Percentiles rank a stretch among this genome's conserved stretches.
phyloP scores from a whole-genome alignment of 2,888 invertebrate species.

The Drosophila testacea region DNA sequence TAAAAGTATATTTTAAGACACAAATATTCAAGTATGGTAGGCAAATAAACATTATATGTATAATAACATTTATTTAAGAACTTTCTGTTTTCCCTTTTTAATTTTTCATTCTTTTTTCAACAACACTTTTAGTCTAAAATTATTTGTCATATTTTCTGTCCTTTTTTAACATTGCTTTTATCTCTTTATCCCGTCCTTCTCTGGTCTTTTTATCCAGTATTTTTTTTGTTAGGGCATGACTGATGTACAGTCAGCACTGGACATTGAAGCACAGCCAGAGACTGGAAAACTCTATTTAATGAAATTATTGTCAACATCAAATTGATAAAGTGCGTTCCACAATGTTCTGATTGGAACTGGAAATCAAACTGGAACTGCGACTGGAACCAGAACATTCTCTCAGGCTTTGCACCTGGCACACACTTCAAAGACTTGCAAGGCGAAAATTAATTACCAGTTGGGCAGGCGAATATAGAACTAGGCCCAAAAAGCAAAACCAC shows the following conservation, averaged over 20 bases:
- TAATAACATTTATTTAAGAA: too few species aligned
- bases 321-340: constrained; percentile 68
- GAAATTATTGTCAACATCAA: constrained; percentile 71
- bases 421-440: constrained; percentile 38
- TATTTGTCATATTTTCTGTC: too few species aligned
- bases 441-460: constrained; percentile 64
- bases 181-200: too few species aligned
- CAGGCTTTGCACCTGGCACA: constrained; percentile 15
- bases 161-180: too few species aligned
- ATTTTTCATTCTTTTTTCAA: too few species aligned
- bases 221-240: too few species aligned
- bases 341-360: constrained; percentile 24
- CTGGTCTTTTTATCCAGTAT: too few species aligned
- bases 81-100: too few species aligned
- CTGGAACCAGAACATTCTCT: not conserved
- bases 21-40: too few species aligned
- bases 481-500: constrained; percentile 25
- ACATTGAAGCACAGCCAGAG: constrained; percentile 1
- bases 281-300: constrained; percentile 49
- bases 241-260: constrained; percentile 4
- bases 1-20: too few species aligned
- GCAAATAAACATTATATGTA: too few species aligned
- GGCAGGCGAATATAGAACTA: constrained; percentile 47
- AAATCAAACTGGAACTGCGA: not conserved
- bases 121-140: too few species aligned